phyloP scores from a whole-genome alignment of 2,888 invertebrate genomes.

The Metellina segmentata region DNA sequence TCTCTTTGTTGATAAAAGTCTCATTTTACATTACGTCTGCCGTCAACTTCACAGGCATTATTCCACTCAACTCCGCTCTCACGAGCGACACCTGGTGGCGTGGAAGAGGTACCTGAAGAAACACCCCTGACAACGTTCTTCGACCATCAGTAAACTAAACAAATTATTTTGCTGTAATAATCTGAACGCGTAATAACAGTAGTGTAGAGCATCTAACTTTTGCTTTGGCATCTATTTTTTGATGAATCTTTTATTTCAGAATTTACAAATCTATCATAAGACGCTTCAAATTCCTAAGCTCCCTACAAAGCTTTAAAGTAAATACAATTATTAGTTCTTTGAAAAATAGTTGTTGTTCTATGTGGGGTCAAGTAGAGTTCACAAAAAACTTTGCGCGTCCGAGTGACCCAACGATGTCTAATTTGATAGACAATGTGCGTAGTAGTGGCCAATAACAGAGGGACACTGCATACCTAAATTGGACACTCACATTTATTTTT shows the following conservation, averaged over 20 bases:
- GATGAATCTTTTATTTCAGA: neutral
- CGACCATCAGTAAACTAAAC: slow-evolving; percentile 70
- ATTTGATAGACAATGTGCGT: too few species aligned
- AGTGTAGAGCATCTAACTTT: neutral
- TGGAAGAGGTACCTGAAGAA: slow-evolving; percentile 81
- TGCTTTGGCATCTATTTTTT: neutral
- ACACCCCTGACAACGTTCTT: slow-evolving; percentile 77
- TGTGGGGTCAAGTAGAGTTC: too few species aligned
- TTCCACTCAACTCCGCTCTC: slow-evolving; percentile 80
- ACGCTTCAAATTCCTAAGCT: too few species aligned
- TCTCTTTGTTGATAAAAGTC: slow-evolving; percentile 81
- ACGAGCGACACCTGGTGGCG: slow-evolving; percentile 80
- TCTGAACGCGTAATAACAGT: neutral
- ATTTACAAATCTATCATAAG: neutral
- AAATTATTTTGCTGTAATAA: neutral
- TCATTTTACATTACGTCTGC: slow-evolving; percentile 83
- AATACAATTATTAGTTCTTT: too few species aligned
- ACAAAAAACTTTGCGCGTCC: too few species aligned
- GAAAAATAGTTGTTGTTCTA: too few species aligned
- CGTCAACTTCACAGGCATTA: slow-evolving; percentile 82
- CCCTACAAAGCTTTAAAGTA: too few species aligned
- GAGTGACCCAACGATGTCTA: too few species aligned
- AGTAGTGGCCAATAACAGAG: too few species aligned
- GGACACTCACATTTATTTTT: too few species aligned
- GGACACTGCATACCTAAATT: too few species aligned